These are phyloP conservation scores for Semnornis frantzii DNA, from an alignment of 2,113 vertebrate species.

Conservation along the genomic window DNA sequence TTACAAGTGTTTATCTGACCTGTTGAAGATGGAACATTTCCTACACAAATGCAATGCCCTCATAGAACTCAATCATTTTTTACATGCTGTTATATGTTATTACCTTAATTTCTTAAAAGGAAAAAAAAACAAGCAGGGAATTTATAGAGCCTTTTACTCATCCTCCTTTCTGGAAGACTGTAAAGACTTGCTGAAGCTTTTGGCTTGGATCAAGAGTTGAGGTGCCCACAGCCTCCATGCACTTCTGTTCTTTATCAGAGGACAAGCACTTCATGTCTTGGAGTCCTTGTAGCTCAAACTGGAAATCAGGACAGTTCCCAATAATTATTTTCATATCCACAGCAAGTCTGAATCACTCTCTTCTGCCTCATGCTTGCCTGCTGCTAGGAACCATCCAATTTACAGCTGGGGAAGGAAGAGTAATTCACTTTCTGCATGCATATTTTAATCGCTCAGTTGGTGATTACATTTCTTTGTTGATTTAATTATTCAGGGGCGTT, in stretches of 20 bases:
- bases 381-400: neutral
- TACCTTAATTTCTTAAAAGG: neutral
- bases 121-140: neutral
- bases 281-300: neutral
- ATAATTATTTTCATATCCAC: neutral
- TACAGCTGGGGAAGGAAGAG: neutral
- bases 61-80: fast-evolving
- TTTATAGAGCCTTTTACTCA: neutral
- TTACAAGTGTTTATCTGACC: neutral
- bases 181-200: neutral
- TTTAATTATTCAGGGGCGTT: neutral
- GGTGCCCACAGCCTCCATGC: neutral
- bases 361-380: fast-evolving
- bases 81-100: neutral
- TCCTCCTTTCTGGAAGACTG: neutral
- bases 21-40: neutral
- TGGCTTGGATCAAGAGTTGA: neutral
- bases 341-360: neutral
- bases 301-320: neutral
- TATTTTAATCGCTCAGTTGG: neutral
- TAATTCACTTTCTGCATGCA: neutral
- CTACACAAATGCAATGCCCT: neutral
- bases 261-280: neutral
- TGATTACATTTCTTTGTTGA: neutral
- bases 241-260: neutral